A percentile compares a stretch with the other conserved stretches of the same genome.
These are phyloP conservation scores for Heteromormyrus szaboi DNA, from an alignment of 2,797 vertebrate species.

Conservation along the genomic window DNA sequence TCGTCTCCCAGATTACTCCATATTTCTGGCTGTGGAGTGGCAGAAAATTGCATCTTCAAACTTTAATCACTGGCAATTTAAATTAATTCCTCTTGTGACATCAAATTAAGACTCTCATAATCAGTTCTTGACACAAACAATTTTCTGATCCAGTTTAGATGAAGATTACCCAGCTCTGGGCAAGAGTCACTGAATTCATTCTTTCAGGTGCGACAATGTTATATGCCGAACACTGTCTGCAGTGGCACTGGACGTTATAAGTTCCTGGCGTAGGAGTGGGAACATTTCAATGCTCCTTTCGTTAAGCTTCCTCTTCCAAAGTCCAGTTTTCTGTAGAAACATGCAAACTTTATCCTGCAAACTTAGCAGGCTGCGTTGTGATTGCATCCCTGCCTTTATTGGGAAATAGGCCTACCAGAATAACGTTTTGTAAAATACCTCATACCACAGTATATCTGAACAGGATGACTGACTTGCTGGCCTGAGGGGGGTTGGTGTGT, in stretches of 20 bases:
- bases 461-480: background rate
- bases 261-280: background rate
- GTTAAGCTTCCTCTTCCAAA: background rate
- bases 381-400: background rate
- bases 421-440: background rate
- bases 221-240: background rate
- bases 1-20: background rate
- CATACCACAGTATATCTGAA: background rate
- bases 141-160: background rate
- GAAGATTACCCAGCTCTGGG: background rate
- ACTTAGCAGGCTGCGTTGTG: background rate
- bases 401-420: background rate
- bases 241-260: background rate
- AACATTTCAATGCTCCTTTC: background rate
- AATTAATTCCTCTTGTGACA: background rate
- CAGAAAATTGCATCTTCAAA: background rate
- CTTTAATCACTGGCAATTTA: background rate
- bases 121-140: background rate
- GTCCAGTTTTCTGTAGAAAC: background rate
- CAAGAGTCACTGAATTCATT: background rate
- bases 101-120: background rate
- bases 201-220: background rate
- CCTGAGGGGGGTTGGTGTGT: too few species aligned
- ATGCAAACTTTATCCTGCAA: background rate
- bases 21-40: background rate